A percentile compares a stretch with the other conserved stretches of the same genome.
Conservation (phyloP, 2,113 vertebrate species). For the Crypturellus undulatus region DNA sequence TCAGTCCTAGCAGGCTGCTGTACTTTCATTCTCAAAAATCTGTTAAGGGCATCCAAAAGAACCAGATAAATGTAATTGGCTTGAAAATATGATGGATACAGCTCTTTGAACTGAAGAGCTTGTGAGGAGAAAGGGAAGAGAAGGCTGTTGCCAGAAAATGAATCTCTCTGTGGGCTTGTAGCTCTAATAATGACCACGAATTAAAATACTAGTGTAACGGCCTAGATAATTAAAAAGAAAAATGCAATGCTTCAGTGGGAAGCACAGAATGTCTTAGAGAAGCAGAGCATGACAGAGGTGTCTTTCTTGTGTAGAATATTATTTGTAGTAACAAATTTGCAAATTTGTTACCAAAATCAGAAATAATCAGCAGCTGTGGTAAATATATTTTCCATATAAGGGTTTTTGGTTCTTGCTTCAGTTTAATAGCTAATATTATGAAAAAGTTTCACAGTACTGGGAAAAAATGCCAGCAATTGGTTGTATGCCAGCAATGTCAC, state of each 20-base stretch:
- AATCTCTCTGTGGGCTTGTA: background rate
- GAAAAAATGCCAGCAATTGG: background rate
- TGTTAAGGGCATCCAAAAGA: background rate
- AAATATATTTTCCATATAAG: background rate
- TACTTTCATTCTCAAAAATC: slow-evolving; percentile 20
- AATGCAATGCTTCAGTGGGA: background rate
- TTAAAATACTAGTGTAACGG: slow-evolving; percentile 20
- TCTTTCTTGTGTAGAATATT: background rate
- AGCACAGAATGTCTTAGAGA: background rate
- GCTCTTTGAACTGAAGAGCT: slow-evolving; percentile 7
- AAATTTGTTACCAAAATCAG: background rate
- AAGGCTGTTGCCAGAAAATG: background rate
- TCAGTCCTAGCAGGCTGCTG: background rate
- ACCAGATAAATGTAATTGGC: slow-evolving; percentile 14
- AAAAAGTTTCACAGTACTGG: background rate
- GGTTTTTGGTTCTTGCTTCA: background rate
- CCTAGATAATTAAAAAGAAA: slow-evolving; percentile 9
- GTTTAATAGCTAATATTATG: slow-evolving; percentile 8
- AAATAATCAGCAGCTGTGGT: background rate
- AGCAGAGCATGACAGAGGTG: background rate
- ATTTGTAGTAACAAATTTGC: background rate
- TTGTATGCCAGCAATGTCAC: background rate
- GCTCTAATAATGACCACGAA: background rate
- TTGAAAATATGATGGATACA: slow-evolving; percentile 14
- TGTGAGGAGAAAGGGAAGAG: background rate